Conservation (phyloP, 1,140 invertebrate species). For the Hylyphantes graminicola region DNA sequence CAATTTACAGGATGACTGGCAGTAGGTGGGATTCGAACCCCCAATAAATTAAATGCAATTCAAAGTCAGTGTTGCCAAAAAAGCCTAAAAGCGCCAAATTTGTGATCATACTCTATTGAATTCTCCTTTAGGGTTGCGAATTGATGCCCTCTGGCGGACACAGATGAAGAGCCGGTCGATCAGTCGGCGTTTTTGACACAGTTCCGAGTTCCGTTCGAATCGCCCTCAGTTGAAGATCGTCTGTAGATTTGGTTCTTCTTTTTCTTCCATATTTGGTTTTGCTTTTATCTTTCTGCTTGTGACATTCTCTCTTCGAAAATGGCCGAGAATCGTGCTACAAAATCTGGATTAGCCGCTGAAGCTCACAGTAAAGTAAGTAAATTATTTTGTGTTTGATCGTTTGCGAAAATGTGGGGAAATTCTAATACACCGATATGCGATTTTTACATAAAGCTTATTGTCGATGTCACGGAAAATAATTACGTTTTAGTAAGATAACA, state of each 20-base stretch:
- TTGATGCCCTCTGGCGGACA: slow-evolving; percentile 29
- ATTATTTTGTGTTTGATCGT: background rate
- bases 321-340: slow-evolving; percentile 88
- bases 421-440: background rate
- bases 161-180: slow-evolving; percentile 42
- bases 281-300: slow-evolving; percentile 9
- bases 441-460: too few relatives aligned
- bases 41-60: too few relatives aligned
- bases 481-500: too few relatives aligned
- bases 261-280: slow-evolving; percentile 14
- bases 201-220: background rate
- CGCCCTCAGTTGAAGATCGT: background rate
- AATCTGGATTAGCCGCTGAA: slow-evolving; percentile 93
- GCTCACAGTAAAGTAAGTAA: slow-evolving; percentile 87
- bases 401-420: background rate
- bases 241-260: background rate
- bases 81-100: too few relatives aligned
- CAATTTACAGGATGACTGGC: too few relatives aligned
- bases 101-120: too few relatives aligned
- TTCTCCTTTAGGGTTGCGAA: too few relatives aligned
- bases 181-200: background rate
- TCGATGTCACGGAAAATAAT: too few relatives aligned
- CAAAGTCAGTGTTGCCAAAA: too few relatives aligned
- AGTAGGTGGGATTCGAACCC: too few relatives aligned
- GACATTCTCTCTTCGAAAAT: slow-evolving; percentile 69